Evolutionary conservation across 2,113 vertebrate species (phyloP), one percentile per base, ranked within the genome.

Genomic region (Sakesphorus luctuosus): DNA sequence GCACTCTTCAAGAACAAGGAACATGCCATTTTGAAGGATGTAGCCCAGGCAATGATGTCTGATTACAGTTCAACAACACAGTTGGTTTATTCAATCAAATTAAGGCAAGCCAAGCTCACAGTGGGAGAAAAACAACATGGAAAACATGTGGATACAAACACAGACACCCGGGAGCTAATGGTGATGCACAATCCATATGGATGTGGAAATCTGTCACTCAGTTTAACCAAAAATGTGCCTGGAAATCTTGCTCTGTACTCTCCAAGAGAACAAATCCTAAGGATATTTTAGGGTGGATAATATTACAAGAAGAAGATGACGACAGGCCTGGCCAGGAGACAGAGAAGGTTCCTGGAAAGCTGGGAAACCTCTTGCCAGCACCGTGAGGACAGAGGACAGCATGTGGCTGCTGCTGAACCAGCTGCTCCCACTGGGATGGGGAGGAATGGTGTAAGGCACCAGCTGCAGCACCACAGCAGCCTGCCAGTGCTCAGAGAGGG

Each of bases 351-450:
- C 6, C 66, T 69, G 44, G 35, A 50, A 90, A 81, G 69, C 65
- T 1, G 2, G 23, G 38, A 49, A 87, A 36, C 21, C 67, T 61
- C 55, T 31, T 40, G 55, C 4, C 50, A 67, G 72, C 36, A 28
- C n/a, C 3, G 2, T 0, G 0, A 83, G n/a, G 76, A 33, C 24
- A 11, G 38, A 67, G 5, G 28, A 38, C 2, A n/a, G n/a, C n/a
- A n/a, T n/a, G 5, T 58, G n/a, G 56, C 31, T 0, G 0, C 24
- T 6, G 8, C 13, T 26, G 47, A 47, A 43, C 6, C 61, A 50
- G 73, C 35, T 73, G 59, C 35, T 73, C 59, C 74, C 21, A 7
- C 15, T 3, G 4, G 50, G 16, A 62, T 21, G 10, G 0, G 0
- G 18, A 67, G 28, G n/a, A 86, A 66, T 72, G 52, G 80, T 53